Conservation (phyloP, 2,888 invertebrate species). For the Phyllotreta cruciferae region DNA sequence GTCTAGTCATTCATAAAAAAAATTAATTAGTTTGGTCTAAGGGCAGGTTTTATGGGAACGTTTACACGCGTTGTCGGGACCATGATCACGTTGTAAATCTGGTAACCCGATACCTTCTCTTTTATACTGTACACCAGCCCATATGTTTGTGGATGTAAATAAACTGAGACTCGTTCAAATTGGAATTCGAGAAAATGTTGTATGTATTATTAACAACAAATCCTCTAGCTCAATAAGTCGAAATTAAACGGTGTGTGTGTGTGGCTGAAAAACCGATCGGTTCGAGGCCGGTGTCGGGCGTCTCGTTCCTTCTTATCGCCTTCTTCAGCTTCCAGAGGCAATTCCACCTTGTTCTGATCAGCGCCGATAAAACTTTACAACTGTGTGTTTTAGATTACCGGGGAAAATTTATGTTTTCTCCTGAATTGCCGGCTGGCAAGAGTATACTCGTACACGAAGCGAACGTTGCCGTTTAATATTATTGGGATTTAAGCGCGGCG, state of each 20-base stretch:
- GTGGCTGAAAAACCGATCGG: not conserved
- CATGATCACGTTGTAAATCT: conserved; percentile 21
- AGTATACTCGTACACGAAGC: conserved; percentile 1
- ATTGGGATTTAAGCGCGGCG: not conserved
- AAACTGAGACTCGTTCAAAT: too few species aligned
- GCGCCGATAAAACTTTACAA: conserved; percentile 32
- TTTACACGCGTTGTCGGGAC: conserved; percentile 13
- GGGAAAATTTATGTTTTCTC: conserved; percentile 19
- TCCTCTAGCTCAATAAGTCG: too few species aligned
- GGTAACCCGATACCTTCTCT: not conserved
- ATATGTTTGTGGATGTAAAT: too few species aligned
- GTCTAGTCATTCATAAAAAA: conserved; percentile 29
- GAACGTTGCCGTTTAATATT: conserved; percentile 1
- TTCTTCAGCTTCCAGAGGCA: conserved; percentile 31
- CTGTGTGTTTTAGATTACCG: conserved; percentile 24
- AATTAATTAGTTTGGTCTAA: conserved; percentile 24
- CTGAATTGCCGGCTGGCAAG: conserved; percentile 7
- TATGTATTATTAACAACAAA: too few species aligned
- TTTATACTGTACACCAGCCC: too few species aligned
- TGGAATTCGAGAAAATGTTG: too few species aligned
- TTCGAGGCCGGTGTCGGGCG: conserved; percentile 9
- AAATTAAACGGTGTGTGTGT: too few species aligned
- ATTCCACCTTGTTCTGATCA: conserved; percentile 30
- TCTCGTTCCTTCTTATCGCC: conserved; percentile 29
- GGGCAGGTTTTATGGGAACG: conserved; percentile 15